These are phyloP conservation scores for Silurus aristotelis DNA, from an alignment of 2,797 vertebrate genomes.

Conservation along the genomic window DNA sequence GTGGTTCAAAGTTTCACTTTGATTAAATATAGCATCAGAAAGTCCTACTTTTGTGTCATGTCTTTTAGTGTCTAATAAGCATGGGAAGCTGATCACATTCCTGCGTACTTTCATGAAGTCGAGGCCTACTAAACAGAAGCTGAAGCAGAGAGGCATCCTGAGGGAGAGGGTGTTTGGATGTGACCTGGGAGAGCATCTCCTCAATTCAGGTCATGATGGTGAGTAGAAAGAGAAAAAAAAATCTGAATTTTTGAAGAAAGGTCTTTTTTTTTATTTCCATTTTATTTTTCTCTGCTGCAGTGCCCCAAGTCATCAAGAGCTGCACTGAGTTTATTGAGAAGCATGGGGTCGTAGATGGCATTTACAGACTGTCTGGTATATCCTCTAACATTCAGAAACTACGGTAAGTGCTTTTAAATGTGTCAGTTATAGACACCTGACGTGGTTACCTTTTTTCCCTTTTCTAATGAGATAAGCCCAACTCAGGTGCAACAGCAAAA, in stretches of 20 bases:
- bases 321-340: conserved; percentile 97
- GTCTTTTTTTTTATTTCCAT: not conserved
- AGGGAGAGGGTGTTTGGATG: conserved; percentile 96
- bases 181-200: conserved; percentile 95
- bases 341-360: conserved; percentile 95
- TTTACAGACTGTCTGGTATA: conserved; percentile 95
- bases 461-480: too few species aligned
- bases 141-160: conserved; percentile 95
- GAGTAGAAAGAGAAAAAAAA: conserved; percentile 54
- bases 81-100: conserved; percentile 99
- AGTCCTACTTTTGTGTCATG: conserved; percentile 7
- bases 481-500: too few species aligned
- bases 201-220: conserved; percentile 94
- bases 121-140: conserved; percentile 94
- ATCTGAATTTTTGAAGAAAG: not conserved
- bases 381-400: conserved; percentile 98
- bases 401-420: conserved; percentile 72
- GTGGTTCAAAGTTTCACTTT: conserved; percentile 11
- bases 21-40: not conserved
- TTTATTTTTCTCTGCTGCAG: conserved; percentile 63
- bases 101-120: conserved; percentile 98
- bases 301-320: conserved; percentile 95
- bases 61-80: conserved; percentile 90
- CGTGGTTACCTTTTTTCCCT: not conserved
- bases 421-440: not conserved